phyloP scores from a whole-genome alignment of 2,113 vertebrate genomes.

The Columba livia region DNA sequence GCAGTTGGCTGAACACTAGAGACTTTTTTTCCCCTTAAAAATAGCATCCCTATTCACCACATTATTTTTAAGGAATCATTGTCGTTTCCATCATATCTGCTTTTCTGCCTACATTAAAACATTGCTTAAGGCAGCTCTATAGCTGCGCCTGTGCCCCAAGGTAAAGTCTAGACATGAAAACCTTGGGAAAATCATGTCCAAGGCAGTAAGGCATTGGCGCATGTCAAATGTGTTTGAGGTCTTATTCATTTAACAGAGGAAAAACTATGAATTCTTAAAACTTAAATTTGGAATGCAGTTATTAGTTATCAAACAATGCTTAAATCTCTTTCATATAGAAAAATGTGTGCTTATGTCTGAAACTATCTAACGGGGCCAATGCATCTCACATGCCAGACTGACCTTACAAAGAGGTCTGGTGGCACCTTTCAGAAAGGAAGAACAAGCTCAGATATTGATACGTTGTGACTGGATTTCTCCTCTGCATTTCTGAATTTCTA shows the following conservation, averaged over 20 bases:
- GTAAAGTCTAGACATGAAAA: background rate
- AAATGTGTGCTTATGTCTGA: background rate
- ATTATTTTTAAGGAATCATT: background rate
- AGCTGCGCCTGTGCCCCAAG: background rate
- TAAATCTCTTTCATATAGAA: background rate
- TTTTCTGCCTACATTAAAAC: background rate
- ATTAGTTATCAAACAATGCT: background rate
- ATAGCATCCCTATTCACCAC: background rate
- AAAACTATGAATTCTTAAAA: background rate
- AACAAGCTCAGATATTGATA: background rate
- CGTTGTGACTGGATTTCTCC: background rate
- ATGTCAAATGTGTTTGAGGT: background rate
- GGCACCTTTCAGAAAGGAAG: background rate
- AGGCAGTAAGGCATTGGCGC: background rate
- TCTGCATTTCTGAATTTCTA: background rate
- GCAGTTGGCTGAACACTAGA: background rate
- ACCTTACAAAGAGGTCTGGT: background rate
- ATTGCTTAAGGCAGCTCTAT: background rate
- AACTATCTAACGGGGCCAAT: background rate
- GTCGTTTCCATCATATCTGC: background rate
- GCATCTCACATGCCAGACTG: background rate
- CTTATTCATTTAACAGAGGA: background rate
- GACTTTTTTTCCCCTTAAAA: background rate
- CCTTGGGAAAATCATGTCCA: background rate
- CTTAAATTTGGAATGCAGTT: background rate